Evolutionary conservation across 2,113 vertebrate genomes (phyloP).

Genomic region (Chlamydotis undulata): DNA sequence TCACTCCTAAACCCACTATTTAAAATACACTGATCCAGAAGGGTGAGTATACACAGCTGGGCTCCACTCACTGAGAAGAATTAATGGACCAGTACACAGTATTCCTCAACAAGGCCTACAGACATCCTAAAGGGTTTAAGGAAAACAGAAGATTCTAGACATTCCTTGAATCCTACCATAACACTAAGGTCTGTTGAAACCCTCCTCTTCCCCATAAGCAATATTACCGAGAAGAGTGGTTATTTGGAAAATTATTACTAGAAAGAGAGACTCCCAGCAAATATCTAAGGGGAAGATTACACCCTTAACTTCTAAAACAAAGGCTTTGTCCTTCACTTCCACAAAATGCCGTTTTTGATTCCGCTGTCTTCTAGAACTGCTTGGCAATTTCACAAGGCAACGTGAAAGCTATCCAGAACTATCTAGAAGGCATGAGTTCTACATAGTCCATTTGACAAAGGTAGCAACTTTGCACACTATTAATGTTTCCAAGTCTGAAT

Average conservation of each 20-base stretch:
- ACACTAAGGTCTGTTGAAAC: not conserved
- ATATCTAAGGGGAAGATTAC: not conserved
- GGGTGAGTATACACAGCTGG: not conserved
- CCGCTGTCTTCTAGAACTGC: not conserved
- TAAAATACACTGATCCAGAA: not conserved
- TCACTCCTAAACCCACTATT: not conserved
- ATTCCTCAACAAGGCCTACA: not conserved
- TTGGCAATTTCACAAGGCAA: not conserved
- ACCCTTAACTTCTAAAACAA: not conserved
- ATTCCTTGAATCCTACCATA: not conserved
- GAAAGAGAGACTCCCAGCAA: not conserved
- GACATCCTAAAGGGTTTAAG: not conserved
- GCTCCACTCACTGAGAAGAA: not conserved
- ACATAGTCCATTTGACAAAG: not conserved
- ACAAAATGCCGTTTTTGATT: not conserved
- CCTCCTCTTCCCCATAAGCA: not conserved
- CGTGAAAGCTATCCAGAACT: not conserved
- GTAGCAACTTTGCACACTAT: not conserved
- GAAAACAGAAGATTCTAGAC: not conserved
- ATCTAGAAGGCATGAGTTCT: not conserved
- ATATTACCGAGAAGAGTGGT: not conserved
- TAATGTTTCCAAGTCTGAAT: not conserved
- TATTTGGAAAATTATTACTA: not conserved
- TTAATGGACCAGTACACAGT: not conserved
- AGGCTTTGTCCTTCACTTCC: not conserved